Base-by-base conservation (phyloP, 1,140 invertebrate genomes). In the Leguminivora glycinivorella region DNA sequence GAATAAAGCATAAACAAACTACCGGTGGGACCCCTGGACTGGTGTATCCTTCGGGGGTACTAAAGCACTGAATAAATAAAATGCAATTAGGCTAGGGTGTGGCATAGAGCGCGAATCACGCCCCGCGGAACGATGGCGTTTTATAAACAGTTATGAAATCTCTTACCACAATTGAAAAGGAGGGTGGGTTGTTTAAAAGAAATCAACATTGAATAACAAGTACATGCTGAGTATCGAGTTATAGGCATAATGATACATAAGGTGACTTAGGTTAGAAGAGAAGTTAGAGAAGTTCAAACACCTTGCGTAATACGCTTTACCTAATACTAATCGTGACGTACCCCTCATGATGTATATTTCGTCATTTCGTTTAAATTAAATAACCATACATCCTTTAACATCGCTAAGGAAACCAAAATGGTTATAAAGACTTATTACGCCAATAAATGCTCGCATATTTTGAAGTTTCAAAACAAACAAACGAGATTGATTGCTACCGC, bases 61-160 rank as follows among this genome's bases (percentile, higher is more conserved):
- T 74, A 75, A 76, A 78, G 84, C 81, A 75, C 73, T 89, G 82
- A 89, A 88, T 89, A 88, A 89, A 88, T 88, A 87, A 90, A 87
- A 84, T 82, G 79, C 82, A 87, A 90, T 88, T 88, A 85, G 79
- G 81, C 71, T 70, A 83, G 83, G 77, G 79, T 73, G 75, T 70
- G 67, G 70, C 60, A 66, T 68, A 75, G 74, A 75, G 72, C 74
- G 71, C 75, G 76, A 72, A 74, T 75, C 29, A 40, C 43, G 69
- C 77, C 73, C 75, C 70, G 67, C 75, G 70, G 69, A 68, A 67
- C 70, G 70, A 75, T 66, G 69, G 66, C 68, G 70, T 77, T 71
- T 79, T 83, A 74, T 76, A 72, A 82, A 79, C 80, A 78, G 72
- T 75, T 80, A 80, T 77, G 74, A 74, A 81, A 81, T 77, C 74